Conservation (phyloP, 2,888 invertebrate genomes). For the Phrixothrix hirtus region DNA sequence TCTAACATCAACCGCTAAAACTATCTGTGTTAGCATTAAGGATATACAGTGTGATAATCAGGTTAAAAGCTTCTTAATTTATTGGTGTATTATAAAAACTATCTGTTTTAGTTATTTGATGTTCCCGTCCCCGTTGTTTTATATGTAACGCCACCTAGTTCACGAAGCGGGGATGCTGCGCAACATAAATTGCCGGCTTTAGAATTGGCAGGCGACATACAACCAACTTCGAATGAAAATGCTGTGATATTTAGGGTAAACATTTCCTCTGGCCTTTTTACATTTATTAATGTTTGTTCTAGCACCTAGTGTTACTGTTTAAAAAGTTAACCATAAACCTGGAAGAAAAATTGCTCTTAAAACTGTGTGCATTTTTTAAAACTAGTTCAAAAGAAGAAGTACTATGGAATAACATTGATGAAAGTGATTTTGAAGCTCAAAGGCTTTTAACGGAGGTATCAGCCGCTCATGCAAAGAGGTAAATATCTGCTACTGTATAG, state of each 20-base stretch:
- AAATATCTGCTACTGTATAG: conserved; percentile 47
- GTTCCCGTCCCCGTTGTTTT: conserved; percentile 84
- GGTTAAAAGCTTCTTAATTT: too few relatives aligned
- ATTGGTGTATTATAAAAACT: too few relatives aligned
- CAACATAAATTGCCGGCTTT: conserved; percentile 71
- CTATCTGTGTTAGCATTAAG: conserved; percentile 72
- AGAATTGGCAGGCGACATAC: conserved; percentile 76
- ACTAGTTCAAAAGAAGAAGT: conserved; percentile 62
- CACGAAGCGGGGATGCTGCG: conserved; percentile 57
- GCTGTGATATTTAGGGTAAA: conserved; percentile 82
- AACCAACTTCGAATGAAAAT: conserved; percentile 68
- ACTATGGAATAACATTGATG: conserved; percentile 62
- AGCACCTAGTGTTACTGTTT: conserved; percentile 78
- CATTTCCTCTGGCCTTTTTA: not conserved
- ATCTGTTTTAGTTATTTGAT: conserved; percentile 73
- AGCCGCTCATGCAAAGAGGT: conserved; percentile 78
- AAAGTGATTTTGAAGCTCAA: conserved; percentile 80
- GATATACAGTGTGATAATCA: conserved; percentile 89
- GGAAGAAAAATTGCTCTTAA: conserved; percentile 83
- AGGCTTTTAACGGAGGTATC: conserved; percentile 79
- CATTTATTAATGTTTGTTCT: conserved; percentile 34
- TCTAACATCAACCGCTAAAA: conserved; percentile 60
- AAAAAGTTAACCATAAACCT: conserved; percentile 83
- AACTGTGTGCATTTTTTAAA: conserved; percentile 67
- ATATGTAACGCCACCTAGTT: conserved; percentile 65